Base-by-base conservation (phyloP, 1,140 invertebrate genomes). In the Aphelenchoides fujianensis region DNA sequence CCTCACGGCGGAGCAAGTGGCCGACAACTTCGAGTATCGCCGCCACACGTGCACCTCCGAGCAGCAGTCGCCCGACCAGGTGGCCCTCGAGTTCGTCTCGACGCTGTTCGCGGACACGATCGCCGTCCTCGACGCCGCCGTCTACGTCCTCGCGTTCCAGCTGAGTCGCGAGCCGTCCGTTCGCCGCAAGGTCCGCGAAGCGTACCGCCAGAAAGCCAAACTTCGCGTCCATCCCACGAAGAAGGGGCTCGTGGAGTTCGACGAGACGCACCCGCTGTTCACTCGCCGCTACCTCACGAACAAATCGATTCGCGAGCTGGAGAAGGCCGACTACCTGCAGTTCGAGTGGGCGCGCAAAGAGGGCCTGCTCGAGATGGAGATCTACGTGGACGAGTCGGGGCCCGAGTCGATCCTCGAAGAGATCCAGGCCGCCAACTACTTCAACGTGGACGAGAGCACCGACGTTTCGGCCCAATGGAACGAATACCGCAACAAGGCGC, bases 391-490 rank as follows among this genome's bases (percentile, higher is more conserved):
- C 55, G 59, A 12, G 35, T 74, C 52, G 16, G 74, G 55, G 19
- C 16, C 12, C 7, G n/a, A 61, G 23, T 23, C 32, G 63, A 76
- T 32, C 16, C 7, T n/a, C 7, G 27, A 66, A 9, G 31, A 23
- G 19, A 59, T 74, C 19, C 78, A 74, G 1, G 71, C 59, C 3
- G 75, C 69, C 28, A 32, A 54, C 31, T 78, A 37, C 19, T 76
- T 78, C 53, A 76, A 85, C 31, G 82, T 91, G 88, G 96, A 98
- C 87, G 96, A 97, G 85, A 98, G 95, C 85, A 94, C 92, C 78
- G 92, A 93, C 77, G 91, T 91, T 75, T 95, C 97, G 0, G 91
- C 97, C 82, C 92, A 95, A 71, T 99, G 97, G 97, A 98, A 99
- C 85, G 88, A 90, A 0, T 82, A 97, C 57, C 88, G 96, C 35